Conservation (phyloP, 1,140 invertebrate genomes). For the Archegozetes longisetosus region DNA sequence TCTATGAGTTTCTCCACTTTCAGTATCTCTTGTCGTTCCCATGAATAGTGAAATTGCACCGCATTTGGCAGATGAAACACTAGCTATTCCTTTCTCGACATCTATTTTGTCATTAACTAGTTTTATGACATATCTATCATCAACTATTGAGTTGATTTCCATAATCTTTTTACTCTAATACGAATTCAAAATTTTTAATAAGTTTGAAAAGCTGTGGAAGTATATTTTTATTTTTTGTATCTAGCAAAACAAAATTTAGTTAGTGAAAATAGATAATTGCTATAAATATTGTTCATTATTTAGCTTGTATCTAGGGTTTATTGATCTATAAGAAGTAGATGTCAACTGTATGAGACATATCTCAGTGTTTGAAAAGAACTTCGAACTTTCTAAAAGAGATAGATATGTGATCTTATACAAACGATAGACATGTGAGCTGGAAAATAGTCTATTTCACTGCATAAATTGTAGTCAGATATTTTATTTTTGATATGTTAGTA, state of each 20-base stretch:
- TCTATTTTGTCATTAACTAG: constrained; percentile 48
- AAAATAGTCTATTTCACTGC: no score
- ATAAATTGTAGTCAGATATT: no score
- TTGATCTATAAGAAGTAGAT: neutral
- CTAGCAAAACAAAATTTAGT: neutral
- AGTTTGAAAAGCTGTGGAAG: neutral
- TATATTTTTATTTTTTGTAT: neutral
- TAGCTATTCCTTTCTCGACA: constrained; percentile 45
- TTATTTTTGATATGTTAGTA: no score
- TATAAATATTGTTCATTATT: neutral
- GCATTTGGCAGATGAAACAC: constrained; percentile 51
- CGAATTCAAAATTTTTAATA: neutral
- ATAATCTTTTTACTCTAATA: neutral
- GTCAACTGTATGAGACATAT: neutral
- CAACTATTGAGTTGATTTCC: neutral
- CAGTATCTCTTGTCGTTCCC: constrained; percentile 77
- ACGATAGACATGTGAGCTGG: no score
- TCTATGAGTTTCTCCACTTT: constrained; percentile 45
- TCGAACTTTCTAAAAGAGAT: no score
- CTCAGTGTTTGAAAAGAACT: no score
- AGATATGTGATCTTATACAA: no score
- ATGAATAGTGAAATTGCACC: constrained; percentile 78
- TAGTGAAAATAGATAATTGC: neutral
- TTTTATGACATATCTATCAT: constrained; percentile 33
- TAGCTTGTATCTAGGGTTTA: neutral